Base-by-base conservation (phyloP, 2,888 invertebrate genomes). In the Dryobota labecula region DNA sequence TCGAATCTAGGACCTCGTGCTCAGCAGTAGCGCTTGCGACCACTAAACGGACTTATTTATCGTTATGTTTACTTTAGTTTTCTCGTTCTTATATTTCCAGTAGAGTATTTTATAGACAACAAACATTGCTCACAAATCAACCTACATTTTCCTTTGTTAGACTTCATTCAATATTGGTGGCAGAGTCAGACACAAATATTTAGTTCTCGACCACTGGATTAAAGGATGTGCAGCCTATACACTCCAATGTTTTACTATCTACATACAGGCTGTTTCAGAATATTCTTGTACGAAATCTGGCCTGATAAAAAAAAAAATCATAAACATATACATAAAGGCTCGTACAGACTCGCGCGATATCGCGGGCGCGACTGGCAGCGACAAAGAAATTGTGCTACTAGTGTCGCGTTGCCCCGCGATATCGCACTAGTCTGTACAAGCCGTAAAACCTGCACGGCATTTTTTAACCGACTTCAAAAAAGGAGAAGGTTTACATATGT, bases 211-310 rank as follows among this genome's bases (percentile, higher is more conserved):
- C 27, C 24, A 65, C 33, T 30, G 7, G 36, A 58, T 65, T 79
- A 68, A 78, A 68, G 82, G 70, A 51, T 54, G 41, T 45, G 33
- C n/a, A 58, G 15, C 30, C 33, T 58, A 64, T 47, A 38, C 20
- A 30, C 15, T 30, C 38, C 24, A 3, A 27, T 77, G 30, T 62
- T 60, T 41, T n/a, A 47, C 51, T 53, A 30, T 36, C 13, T 63
- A 18, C 18, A 7, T 70, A n/a, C 18, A 70, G 51, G 61, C 0
- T 51, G 57, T n/a, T 57, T 30, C 27, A 36, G 20, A 41, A 33
- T 18, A 33, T 20, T 27, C 9, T 0, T 24, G 13, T 18, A 24
- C 36, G 18, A 24, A 24, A 24, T 57, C 6, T 41, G 2, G 7
- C 11, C 2, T 11, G 24, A 18, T 24, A 2, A 11, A 57, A 8